A percentile compares a stretch with the other conserved stretches of the same genome.
Evolutionary conservation across 2,888 invertebrate species (phyloP).

Genomic region (Eurytoma adleriae): DNA sequence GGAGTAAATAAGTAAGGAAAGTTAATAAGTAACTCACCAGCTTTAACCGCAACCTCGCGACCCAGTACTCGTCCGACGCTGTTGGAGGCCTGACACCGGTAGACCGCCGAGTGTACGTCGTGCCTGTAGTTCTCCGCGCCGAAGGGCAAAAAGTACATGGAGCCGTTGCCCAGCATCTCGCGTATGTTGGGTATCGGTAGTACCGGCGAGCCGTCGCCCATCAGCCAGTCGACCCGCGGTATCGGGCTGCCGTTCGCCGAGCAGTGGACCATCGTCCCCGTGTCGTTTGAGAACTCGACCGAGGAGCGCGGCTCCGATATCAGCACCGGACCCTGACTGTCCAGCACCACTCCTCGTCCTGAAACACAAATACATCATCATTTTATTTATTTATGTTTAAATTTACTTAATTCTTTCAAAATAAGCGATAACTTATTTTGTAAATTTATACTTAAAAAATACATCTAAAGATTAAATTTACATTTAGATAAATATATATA

Average conservation of each 20-base stretch:
- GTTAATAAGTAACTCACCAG: no score
- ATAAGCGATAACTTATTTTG: no score
- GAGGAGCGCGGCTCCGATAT: slow-evolving; percentile 86
- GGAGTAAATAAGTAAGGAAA: no score
- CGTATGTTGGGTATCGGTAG: slow-evolving; percentile 82
- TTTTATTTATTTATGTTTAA: slow-evolving; percentile 31
- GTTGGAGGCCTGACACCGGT: slow-evolving; percentile 83
- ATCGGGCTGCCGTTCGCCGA: slow-evolving; percentile 87
- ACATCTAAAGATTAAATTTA: no score
- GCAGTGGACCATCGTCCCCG: slow-evolving; percentile 86
- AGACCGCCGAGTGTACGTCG: slow-evolving; percentile 90
- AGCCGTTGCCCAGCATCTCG: slow-evolving; percentile 88
- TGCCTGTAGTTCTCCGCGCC: slow-evolving; percentile 87
- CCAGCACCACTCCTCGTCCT: slow-evolving; percentile 74
- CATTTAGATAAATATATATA: no score
- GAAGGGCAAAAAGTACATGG: slow-evolving; percentile 91
- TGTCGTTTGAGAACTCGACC: slow-evolving; percentile 86
- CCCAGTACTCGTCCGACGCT: slow-evolving; percentile 88
- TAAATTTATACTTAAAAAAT: no score
- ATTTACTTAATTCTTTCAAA: no score
- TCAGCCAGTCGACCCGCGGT: slow-evolving; percentile 88
- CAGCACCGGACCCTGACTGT: slow-evolving; percentile 85
- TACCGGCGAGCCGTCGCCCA: slow-evolving; percentile 83
- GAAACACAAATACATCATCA: slow-evolving; percentile 61
- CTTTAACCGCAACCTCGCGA: slow-evolving; percentile 90